phyloP scores from a whole-genome alignment of 1,140 invertebrate genomes.

The Asobara japonica region DNA sequence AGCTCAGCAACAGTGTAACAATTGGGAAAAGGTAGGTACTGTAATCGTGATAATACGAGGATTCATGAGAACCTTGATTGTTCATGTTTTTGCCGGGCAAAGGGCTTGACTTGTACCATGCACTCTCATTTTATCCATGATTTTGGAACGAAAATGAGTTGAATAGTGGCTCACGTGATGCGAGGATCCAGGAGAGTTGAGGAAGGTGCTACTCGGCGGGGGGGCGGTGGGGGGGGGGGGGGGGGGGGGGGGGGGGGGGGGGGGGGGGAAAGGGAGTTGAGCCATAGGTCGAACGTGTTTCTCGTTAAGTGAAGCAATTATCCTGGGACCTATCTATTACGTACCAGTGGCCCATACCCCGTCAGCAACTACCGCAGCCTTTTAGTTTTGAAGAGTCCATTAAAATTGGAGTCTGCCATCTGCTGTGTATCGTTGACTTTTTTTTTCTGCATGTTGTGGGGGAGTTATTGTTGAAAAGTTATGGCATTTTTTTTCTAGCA shows the following conservation, averaged over 20 bases:
- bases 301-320: constrained; percentile 65
- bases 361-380: constrained; percentile 58
- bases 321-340: constrained; percentile 57
- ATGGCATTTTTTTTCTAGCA: neutral
- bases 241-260: constrained; percentile 28
- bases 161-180: neutral
- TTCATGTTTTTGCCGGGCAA: neutral
- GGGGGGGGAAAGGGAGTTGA: constrained; percentile 28
- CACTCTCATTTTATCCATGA: neutral
- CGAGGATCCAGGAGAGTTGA: constrained; percentile 14
- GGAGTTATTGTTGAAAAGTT: neutral
- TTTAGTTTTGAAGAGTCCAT: constrained; percentile 59
- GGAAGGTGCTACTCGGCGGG: neutral
- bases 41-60: neutral
- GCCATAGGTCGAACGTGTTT: constrained; percentile 59
- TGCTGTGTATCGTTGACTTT: constrained; percentile 35
- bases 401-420: constrained; percentile 43
- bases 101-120: neutral
- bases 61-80: constrained; percentile 9
- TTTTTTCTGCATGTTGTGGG: neutral
- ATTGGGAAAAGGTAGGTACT: neutral
- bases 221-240: no score
- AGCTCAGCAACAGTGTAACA: neutral
- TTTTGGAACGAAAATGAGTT: neutral
- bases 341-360: constrained; percentile 44